Conservation (phyloP, 2,797 vertebrate species). For the Paguma larvata region DNA sequence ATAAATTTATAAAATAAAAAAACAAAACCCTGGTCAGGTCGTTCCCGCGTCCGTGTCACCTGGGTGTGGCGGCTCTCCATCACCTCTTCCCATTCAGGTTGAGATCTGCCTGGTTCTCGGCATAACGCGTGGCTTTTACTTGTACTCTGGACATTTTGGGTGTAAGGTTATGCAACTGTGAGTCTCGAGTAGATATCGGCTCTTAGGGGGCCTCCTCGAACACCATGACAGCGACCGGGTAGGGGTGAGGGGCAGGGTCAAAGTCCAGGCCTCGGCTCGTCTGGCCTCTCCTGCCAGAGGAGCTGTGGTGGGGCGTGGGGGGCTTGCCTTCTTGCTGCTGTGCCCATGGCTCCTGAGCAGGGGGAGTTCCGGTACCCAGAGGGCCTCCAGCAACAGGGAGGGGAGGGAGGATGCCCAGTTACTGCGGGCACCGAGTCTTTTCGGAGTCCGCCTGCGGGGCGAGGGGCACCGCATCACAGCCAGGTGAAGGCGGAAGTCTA, state of each 20-base stretch:
- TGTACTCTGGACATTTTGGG: background rate
- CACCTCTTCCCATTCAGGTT: background rate
- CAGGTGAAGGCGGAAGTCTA: background rate
- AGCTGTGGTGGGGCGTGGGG: accelerated
- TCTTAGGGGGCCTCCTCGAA: background rate
- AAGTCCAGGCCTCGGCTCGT: accelerated
- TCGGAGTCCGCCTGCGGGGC: background rate
- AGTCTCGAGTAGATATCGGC: no score
- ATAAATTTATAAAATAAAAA: no score
- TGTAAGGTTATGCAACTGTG: background rate
- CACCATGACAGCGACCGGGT: accelerated
- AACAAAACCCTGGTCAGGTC: accelerated
- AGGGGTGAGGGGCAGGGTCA: background rate
- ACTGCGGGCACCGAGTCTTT: background rate
- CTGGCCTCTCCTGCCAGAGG: no score
- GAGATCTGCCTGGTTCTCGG: background rate
- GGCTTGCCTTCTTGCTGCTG: background rate
- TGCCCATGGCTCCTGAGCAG: background rate
- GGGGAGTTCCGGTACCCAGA: accelerated
- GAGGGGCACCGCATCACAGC: accelerated
- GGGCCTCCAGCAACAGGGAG: accelerated
- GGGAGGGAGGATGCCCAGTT: no score
- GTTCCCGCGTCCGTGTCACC: background rate
- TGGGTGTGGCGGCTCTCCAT: no score
- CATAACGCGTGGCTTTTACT: background rate